Evolutionary conservation across 1,140 invertebrate genomes (phyloP).

Genomic region (Daktulosphaira vitifoliae): DNA sequence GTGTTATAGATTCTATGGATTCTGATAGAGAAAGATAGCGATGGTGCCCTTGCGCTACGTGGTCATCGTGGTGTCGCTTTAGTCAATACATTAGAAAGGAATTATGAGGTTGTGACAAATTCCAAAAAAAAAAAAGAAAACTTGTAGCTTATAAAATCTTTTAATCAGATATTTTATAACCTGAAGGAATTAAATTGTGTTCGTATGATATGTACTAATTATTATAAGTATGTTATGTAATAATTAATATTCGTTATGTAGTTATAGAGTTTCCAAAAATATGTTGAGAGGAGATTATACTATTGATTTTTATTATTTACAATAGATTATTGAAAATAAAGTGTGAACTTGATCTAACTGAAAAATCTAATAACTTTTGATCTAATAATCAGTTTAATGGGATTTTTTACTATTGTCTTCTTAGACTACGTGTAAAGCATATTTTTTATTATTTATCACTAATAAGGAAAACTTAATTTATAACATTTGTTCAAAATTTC

Average conservation of each 20-base stretch:
- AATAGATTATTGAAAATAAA: no score
- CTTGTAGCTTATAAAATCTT: conserved; percentile 21
- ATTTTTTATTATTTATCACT: no score
- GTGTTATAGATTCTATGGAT: conserved; percentile 17
- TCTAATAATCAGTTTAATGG: no score
- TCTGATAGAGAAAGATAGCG: conserved; percentile 12
- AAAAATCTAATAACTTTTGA: no score
- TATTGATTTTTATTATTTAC: conserved; percentile 29
- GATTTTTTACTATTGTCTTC: no score
- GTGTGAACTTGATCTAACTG: no score
- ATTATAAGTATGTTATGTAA: conserved; percentile 23
- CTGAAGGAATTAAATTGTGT: conserved; percentile 28
- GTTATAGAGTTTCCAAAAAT: conserved; percentile 19
- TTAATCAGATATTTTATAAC: conserved; percentile 21
- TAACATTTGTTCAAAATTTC: no score
- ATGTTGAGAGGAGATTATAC: not conserved
- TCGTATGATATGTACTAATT: conserved; percentile 23
- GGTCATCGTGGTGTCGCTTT: conserved; percentile 25
- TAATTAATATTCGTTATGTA: conserved; percentile 31
- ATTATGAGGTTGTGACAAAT: conserved; percentile 21
- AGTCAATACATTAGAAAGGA: conserved; percentile 26
- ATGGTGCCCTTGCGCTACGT: conserved; percentile 26
- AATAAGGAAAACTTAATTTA: no score
- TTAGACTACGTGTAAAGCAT: no score
- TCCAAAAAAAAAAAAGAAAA: conserved; percentile 14